Evolutionary conservation across 1,140 invertebrate species (phyloP).

Genomic region (Protaetia brevitarsis): DNA sequence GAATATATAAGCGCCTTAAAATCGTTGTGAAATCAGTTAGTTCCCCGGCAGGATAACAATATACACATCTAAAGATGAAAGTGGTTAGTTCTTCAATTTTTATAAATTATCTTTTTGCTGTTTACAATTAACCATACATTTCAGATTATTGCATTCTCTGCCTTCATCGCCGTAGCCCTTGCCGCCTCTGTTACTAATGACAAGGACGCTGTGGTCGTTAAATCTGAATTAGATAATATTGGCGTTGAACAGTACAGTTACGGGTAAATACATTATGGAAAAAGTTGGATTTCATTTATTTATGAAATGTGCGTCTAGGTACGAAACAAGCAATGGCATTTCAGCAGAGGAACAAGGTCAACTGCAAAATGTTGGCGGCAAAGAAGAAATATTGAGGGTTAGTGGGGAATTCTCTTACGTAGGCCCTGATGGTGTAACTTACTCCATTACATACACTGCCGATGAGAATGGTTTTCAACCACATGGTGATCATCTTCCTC

Average conservation of each 20-base stretch:
- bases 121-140: constrained; percentile 25
- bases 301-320: constrained; percentile 43
- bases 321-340: constrained; percentile 63
- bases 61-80: not conserved
- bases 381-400: constrained; percentile 59
- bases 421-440: constrained; percentile 64
- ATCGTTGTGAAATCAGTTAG: no score
- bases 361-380: constrained; percentile 56
- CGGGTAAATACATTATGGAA: constrained; percentile 48
- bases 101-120: not conserved
- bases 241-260: constrained; percentile 50
- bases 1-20: no score
- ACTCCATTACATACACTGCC: constrained; percentile 67
- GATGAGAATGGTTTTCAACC: constrained; percentile 77
- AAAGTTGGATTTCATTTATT: not conserved
- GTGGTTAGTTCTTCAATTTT: not conserved
- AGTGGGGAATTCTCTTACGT: constrained; percentile 60
- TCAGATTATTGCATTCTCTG: constrained; percentile 40
- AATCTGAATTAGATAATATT: constrained; percentile 49
- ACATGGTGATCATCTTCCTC: constrained; percentile 63
- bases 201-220: constrained; percentile 43
- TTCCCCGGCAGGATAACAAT: not conserved
- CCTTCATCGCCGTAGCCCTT: constrained; percentile 44
- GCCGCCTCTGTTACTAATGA: constrained; percentile 42
- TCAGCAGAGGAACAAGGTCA: constrained; percentile 54